These are phyloP conservation scores for Malurus splendens DNA, from an alignment of 2,797 vertebrate species.

Conservation along the genomic window DNA sequence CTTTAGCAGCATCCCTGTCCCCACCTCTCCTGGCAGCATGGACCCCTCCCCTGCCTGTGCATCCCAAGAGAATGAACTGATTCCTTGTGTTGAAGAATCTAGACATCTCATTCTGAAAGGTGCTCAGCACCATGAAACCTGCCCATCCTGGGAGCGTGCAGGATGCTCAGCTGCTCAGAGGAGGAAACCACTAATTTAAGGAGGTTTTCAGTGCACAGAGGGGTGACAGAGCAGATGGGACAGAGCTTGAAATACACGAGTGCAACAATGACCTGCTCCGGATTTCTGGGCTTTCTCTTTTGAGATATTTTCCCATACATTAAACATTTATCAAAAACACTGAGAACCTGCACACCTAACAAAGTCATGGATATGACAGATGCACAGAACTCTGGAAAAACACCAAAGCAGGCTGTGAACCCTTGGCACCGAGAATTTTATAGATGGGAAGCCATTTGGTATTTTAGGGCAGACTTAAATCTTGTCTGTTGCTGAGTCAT, in stretches of 20 bases:
- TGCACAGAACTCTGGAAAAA: not conserved
- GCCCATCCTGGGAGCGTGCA: accelerated
- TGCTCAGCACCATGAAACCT: not conserved
- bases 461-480: not conserved
- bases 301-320: not conserved
- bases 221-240: not conserved
- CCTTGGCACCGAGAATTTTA: not conserved
- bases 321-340: not conserved
- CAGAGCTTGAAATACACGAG: not conserved
- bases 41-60: accelerated
- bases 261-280: not conserved
- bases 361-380: not conserved
- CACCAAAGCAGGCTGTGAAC: not conserved
- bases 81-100: not conserved
- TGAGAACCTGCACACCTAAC: not conserved
- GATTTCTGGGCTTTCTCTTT: not conserved
- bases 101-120: not conserved
- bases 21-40: not conserved
- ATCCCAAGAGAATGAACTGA: not conserved
- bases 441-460: not conserved
- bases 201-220: not conserved
- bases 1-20: not conserved
- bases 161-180: not conserved
- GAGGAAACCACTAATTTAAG: not conserved
- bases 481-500: constrained; percentile 16